These are phyloP conservation scores for Cydia splendana DNA, from an alignment of 1,140 invertebrate species.

Conservation along the genomic window DNA sequence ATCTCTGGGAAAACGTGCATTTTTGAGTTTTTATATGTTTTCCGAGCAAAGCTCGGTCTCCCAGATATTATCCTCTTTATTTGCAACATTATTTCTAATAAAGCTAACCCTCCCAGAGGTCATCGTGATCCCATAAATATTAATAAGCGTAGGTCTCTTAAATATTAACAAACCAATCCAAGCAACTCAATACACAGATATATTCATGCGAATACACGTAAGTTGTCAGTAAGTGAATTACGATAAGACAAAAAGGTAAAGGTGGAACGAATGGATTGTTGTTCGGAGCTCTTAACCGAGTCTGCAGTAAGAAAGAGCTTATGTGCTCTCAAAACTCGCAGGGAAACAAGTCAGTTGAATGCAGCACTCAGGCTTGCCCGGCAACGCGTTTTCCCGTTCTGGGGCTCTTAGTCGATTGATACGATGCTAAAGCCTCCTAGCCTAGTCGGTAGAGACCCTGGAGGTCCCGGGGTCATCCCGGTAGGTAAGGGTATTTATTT, in stretches of 20 bases:
- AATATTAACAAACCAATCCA: not conserved
- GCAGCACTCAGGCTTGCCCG: not conserved
- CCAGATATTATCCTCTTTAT: no score
- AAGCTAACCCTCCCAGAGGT: not conserved
- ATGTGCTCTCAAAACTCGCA: not conserved
- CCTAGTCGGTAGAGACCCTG: no score
- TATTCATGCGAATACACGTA: not conserved
- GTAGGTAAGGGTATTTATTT: no score
- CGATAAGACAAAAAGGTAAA: slow-evolving; percentile 1
- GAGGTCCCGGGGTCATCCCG: no score
- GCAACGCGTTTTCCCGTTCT: not conserved
- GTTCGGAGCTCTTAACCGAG: not conserved
- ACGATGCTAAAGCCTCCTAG: not conserved
- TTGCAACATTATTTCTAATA: not conserved
- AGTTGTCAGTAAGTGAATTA: slow-evolving; percentile 13
- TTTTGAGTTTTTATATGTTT: no score
- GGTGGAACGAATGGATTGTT: slow-evolving; percentile 7
- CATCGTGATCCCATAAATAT: not conserved
- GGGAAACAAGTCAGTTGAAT: not conserved
- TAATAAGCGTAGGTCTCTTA: not conserved
- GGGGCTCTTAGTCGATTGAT: not conserved
- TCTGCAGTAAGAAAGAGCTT: not conserved
- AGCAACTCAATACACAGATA: not conserved
- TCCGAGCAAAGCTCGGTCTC: no score
- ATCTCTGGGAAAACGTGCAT: no score